A percentile compares a stretch with the other conserved stretches of the same genome.
phyloP scores from a whole-genome alignment of 2,888 invertebrate genomes.

The Andrena haemorrhoa region DNA sequence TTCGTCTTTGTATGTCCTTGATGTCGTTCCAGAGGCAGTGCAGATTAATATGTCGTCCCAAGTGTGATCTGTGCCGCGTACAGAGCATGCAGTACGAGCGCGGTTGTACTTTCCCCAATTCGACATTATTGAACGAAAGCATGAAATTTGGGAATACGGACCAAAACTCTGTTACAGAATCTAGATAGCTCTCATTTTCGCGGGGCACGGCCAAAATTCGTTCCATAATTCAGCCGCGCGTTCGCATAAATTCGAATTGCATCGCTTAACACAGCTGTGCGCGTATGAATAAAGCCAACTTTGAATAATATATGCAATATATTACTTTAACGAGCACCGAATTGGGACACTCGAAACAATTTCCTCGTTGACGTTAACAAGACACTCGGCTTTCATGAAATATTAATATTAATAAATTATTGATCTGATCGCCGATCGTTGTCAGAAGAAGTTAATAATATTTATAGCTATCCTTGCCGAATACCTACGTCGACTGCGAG shows the following conservation, averaged over 20 bases:
- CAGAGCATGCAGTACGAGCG: neutral
- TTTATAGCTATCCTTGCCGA: neutral
- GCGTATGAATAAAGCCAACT: conserved; percentile 55
- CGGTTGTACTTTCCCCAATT: neutral
- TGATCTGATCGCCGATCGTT: neutral
- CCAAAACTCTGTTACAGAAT: conserved; percentile 27
- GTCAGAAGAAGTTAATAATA: neutral
- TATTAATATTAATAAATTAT: conserved; percentile 21
- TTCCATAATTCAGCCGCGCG: conserved; percentile 48
- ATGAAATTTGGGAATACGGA: neutral
- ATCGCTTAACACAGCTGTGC: conserved; percentile 42
- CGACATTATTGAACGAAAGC: neutral
- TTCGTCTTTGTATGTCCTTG: too few relatives aligned
- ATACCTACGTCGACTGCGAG: neutral
- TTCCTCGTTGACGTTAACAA: conserved; percentile 28
- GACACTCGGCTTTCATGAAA: conserved; percentile 13
- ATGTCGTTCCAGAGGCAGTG: neutral
- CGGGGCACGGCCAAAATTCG: conserved; percentile 26
- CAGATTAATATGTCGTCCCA: neutral
- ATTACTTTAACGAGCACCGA: conserved; percentile 22
- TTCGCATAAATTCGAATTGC: conserved; percentile 68
- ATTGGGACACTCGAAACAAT: conserved; percentile 27
- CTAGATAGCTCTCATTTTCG: conserved; percentile 7
- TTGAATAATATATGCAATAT: conserved; percentile 41
- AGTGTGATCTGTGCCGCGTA: neutral